Conservation (phyloP, 2,113 vertebrate genomes). For the Oreochromis aureus region DNA sequence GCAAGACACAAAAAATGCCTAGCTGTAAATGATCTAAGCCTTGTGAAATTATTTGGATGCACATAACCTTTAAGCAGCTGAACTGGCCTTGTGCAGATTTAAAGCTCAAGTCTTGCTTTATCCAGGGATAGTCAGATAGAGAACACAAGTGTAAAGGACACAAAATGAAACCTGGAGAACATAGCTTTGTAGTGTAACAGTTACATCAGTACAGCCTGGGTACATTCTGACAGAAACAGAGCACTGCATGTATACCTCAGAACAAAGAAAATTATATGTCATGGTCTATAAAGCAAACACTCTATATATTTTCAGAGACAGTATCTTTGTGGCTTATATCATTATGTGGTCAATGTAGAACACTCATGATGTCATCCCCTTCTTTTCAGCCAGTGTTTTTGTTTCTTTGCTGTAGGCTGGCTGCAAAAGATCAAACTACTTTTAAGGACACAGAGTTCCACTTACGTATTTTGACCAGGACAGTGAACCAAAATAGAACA, state of each 20-base stretch:
- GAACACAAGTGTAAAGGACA: conserved; percentile 17
- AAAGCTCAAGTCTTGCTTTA: conserved; percentile 23
- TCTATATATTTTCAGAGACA: conserved; percentile 44
- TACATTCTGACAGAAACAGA: conserved; percentile 53
- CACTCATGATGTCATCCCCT: conserved; percentile 17
- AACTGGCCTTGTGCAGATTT: neutral
- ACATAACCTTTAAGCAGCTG: conserved; percentile 21
- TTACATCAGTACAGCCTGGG: conserved; percentile 50
- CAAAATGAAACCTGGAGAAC: conserved; percentile 31
- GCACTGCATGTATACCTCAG: conserved; percentile 21
- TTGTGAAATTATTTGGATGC: conserved; percentile 12
- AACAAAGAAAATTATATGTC: conserved; percentile 58
- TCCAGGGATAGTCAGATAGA: neutral
- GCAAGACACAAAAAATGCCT: neutral
- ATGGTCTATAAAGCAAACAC: conserved; percentile 50
- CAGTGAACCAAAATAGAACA: conserved; percentile 1
- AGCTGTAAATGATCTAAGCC: neutral
- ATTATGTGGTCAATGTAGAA: conserved; percentile 20
- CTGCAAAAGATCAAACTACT: neutral
- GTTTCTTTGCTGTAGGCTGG: neutral
- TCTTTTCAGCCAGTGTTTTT: conserved; percentile 7
- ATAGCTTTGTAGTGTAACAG: conserved; percentile 14
- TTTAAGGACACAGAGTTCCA: neutral
- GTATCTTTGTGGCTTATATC: conserved; percentile 42
- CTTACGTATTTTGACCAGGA: neutral